Percentiles rank a stretch among this genome's conserved stretches.
These are phyloP conservation scores for Dugesia japonica DNA, from an alignment of 2,888 invertebrate species.

Conservation along the genomic window DNA sequence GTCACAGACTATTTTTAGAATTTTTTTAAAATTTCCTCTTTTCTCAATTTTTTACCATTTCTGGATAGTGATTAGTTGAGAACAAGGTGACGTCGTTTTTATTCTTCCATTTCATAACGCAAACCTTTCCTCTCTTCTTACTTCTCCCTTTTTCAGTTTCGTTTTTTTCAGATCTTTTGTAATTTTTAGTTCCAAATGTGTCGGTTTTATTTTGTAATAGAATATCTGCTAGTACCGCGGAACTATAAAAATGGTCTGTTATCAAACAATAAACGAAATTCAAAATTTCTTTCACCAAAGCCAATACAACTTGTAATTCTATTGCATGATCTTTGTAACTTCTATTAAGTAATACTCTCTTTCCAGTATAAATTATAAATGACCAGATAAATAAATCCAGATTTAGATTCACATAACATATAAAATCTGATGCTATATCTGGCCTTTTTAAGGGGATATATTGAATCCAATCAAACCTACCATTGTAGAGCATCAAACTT, in stretches of 20 bases:
- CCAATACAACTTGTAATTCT: neutral
- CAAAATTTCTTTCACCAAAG: neutral
- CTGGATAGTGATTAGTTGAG: too few relatives aligned
- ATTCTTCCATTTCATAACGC: too few relatives aligned
- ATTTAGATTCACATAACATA: conserved; percentile 15
- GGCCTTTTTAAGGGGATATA: neutral
- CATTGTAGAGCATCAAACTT: neutral
- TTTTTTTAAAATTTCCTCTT: too few relatives aligned
- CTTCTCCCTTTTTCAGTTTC: too few relatives aligned
- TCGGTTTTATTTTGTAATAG: neutral
- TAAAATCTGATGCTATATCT: neutral
- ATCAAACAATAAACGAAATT: neutral
- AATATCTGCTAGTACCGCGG: neutral
- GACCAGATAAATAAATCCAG: neutral
- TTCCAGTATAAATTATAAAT: neutral
- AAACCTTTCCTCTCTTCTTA: too few relatives aligned
- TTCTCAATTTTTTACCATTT: too few relatives aligned
- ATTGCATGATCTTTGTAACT: neutral
- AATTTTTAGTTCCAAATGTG: too few relatives aligned
- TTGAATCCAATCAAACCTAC: neutral
- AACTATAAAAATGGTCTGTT: neutral
- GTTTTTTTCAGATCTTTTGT: too few relatives aligned
- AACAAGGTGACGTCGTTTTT: too few relatives aligned
- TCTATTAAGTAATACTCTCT: neutral
- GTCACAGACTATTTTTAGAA: too few relatives aligned